Conservation (phyloP, 2,888 invertebrate species). For the Taenaris catops region DNA sequence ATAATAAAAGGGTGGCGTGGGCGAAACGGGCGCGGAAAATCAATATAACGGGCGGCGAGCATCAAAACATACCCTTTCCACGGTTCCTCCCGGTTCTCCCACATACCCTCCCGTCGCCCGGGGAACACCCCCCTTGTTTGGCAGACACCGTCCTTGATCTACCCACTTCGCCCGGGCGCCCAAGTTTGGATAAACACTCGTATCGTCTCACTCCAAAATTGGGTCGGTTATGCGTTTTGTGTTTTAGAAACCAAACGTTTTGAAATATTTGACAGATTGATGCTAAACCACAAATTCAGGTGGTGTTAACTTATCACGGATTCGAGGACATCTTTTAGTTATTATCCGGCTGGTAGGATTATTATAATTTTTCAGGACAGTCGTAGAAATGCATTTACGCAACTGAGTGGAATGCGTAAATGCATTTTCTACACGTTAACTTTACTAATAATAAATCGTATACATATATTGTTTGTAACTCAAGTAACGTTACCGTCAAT, state of each 20-base stretch:
- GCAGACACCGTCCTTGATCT: constrained; percentile 79
- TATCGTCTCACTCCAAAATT: constrained; percentile 66
- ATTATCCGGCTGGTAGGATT: too few species aligned
- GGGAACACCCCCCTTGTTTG: constrained; percentile 76
- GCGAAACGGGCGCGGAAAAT: constrained; percentile 62
- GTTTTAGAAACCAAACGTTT: background rate
- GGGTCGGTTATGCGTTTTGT: constrained; percentile 68
- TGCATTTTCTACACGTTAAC: too few species aligned
- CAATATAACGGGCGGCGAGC: constrained; percentile 73
- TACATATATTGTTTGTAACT: too few species aligned
- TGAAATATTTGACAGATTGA: too few species aligned
- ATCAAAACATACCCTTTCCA: constrained; percentile 70
- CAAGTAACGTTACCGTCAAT: too few species aligned
- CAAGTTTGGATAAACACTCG: constrained; percentile 74
- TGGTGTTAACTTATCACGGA: too few species aligned
- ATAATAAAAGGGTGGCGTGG: constrained; percentile 57
- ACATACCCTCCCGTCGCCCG: constrained; percentile 55
- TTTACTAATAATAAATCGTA: too few species aligned
- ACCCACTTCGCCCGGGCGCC: constrained; percentile 61
- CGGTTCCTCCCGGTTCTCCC: constrained; percentile 39
- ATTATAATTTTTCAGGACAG: too few species aligned
- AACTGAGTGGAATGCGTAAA: too few species aligned
- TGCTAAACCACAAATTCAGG: too few species aligned
- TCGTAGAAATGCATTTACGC: too few species aligned
- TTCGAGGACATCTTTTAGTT: too few species aligned